Evolutionary conservation across 2,113 vertebrate species (phyloP).

Genomic region (Corythornis madagascariensis): DNA sequence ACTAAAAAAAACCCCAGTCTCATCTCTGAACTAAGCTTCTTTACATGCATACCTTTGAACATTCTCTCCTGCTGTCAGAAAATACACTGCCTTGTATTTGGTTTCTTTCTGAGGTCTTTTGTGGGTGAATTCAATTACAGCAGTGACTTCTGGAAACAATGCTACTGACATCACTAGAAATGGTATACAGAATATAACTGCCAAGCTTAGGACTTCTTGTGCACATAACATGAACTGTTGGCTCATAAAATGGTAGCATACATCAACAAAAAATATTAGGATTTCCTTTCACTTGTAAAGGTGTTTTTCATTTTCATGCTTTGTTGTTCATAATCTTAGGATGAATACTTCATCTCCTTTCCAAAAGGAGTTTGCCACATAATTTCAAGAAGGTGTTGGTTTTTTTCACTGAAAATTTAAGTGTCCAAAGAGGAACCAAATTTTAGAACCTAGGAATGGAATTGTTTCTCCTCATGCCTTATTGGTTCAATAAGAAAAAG

Average conservation of each 20-base stretch:
- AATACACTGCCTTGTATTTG: not conserved
- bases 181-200: not conserved
- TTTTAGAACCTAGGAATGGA: slow-evolving; percentile 26
- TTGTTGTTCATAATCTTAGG: not conserved
- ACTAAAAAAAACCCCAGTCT: not conserved
- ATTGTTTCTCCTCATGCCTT: slow-evolving; percentile 23
- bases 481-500: slow-evolving; percentile 14
- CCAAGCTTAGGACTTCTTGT: not conserved
- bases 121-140: not conserved
- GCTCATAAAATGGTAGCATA: not conserved
- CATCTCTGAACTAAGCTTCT: slow-evolving; percentile 14
- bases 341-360: slow-evolving; percentile 10
- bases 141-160: slow-evolving; percentile 18
- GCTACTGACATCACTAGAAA: not conserved
- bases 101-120: not conserved
- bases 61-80: not conserved
- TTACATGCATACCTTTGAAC: not conserved
- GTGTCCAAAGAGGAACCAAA: slow-evolving; percentile 39
- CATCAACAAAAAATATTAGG: not conserved
- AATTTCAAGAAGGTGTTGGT: not conserved
- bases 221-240: not conserved
- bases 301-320: not conserved
- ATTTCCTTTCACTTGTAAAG: not conserved
- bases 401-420: slow-evolving; percentile 33
- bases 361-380: not conserved